Evolutionary conservation across 2,888 invertebrate species (phyloP).

Genomic region (Apamea anceps): DNA sequence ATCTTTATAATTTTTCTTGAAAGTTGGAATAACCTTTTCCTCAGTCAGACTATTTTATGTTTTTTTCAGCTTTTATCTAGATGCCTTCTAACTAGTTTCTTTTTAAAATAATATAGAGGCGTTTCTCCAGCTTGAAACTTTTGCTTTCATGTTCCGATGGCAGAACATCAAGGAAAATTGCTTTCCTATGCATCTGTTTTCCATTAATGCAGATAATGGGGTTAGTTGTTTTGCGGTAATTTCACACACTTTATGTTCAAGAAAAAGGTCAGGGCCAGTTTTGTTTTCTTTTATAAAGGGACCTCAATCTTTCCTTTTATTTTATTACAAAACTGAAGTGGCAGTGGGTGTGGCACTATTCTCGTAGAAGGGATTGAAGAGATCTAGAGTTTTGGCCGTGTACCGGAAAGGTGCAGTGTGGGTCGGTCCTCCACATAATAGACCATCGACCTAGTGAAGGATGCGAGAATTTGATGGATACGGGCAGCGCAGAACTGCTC

Average conservation of each 20-base stretch:
- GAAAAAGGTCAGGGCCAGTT: background rate
- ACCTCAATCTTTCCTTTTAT: background rate
- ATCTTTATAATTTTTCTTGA: background rate
- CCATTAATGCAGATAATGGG: background rate
- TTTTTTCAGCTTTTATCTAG: background rate
- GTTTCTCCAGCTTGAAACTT: background rate
- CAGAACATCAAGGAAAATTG: slow-evolving; percentile 15
- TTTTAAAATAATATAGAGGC: slow-evolving; percentile 12
- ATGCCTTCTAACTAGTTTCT: slow-evolving; percentile 11
- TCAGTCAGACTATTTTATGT: background rate
- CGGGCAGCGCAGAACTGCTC: background rate
- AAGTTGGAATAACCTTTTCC: background rate
- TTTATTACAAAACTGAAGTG: slow-evolving; percentile 14
- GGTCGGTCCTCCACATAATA: background rate
- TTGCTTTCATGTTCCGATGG: slow-evolving; percentile 23
- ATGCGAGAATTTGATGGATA: background rate
- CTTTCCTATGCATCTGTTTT: slow-evolving; percentile 1
- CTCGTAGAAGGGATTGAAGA: background rate
- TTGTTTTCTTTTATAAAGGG: background rate
- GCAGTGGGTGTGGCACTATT: background rate
- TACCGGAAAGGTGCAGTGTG: background rate
- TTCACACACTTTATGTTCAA: background rate
- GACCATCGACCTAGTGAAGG: background rate
- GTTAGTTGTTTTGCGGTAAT: background rate
- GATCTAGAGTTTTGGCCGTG: background rate